A percentile compares a stretch with the other conserved stretches of the same genome.
phyloP scores from a whole-genome alignment of 35 echinoderm and acorn worm species.

The Antedon bifida region DNA sequence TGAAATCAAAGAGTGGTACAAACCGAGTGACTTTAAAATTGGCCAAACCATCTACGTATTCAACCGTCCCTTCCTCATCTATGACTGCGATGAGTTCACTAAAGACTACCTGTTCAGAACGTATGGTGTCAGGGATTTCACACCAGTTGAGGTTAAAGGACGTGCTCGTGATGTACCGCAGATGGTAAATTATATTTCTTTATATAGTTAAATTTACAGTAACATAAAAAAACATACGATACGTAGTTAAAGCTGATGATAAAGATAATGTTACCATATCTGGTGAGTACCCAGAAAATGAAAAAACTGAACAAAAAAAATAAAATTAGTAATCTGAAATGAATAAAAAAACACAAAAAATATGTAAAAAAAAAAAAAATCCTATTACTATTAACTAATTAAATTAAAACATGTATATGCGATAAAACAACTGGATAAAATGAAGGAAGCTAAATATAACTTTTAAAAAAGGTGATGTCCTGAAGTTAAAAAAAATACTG shows the following conservation, averaged over 20 bases:
- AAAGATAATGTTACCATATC: neutral
- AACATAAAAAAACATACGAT: too few species aligned
- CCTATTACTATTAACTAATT: too few species aligned
- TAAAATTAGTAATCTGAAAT: neutral
- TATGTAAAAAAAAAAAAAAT: too few species aligned
- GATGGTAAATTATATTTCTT: constrained; percentile 37
- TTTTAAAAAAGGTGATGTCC: too few species aligned
- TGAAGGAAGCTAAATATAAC: too few species aligned
- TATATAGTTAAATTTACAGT: neutral
- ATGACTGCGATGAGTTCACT: constrained; percentile 85
- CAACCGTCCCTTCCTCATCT: constrained; percentile 94
- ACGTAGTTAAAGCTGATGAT: too few species aligned
- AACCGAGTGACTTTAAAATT: constrained; percentile 59
- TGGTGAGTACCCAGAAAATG: neutral
- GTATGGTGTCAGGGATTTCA: constrained; percentile 47
- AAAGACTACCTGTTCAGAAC: constrained; percentile 44
- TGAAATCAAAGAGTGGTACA: constrained; percentile 92
- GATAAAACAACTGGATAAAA: too few species aligned
- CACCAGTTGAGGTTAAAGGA: constrained; percentile 51
- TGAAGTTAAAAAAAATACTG: too few species aligned
- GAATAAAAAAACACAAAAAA: too few species aligned
- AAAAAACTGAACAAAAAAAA: too few species aligned
- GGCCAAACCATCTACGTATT: constrained; percentile 72
- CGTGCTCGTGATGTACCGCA: constrained; percentile 11
- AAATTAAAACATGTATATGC: too few species aligned